These are phyloP conservation scores for Anastrepha obliqua DNA, from an alignment of 1,140 invertebrate genomes.

Conservation along the genomic window DNA sequence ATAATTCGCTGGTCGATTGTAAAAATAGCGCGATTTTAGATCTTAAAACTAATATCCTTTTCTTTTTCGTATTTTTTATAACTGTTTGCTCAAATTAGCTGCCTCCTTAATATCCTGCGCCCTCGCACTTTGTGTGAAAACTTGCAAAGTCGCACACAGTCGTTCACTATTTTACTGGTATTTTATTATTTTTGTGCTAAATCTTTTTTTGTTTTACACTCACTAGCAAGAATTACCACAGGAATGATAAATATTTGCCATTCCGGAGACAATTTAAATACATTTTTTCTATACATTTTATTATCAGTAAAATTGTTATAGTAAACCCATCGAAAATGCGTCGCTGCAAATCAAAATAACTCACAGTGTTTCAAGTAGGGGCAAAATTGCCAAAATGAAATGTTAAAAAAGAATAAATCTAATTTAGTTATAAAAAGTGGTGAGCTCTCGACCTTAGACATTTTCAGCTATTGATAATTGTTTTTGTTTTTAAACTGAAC, in stretches of 20 bases:
- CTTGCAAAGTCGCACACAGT: neutral
- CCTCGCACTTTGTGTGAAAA: neutral
- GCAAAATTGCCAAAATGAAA: too few species aligned
- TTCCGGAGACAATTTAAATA: constrained; percentile 9
- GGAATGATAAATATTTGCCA: constrained; percentile 1
- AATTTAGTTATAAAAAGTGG: too few species aligned
- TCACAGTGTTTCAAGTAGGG: too few species aligned
- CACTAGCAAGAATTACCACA: neutral
- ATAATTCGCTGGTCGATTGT: too few species aligned
- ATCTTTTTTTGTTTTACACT: neutral
- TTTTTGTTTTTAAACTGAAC: too few species aligned
- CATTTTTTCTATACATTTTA: neutral
- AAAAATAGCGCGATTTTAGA: too few species aligned
- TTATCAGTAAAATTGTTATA: neutral
- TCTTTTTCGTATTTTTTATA: neutral
- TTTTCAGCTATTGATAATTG: too few species aligned
- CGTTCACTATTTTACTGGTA: neutral
- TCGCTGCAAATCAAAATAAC: constrained; percentile 26
- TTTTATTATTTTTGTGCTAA: neutral
- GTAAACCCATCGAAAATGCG: neutral
- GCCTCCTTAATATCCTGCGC: neutral
- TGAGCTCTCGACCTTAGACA: too few species aligned
- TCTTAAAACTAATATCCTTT: too few species aligned
- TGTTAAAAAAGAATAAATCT: too few species aligned
- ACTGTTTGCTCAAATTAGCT: neutral